Conservation (phyloP, 2,888 invertebrate species). For the Celastrina argiolus region DNA sequence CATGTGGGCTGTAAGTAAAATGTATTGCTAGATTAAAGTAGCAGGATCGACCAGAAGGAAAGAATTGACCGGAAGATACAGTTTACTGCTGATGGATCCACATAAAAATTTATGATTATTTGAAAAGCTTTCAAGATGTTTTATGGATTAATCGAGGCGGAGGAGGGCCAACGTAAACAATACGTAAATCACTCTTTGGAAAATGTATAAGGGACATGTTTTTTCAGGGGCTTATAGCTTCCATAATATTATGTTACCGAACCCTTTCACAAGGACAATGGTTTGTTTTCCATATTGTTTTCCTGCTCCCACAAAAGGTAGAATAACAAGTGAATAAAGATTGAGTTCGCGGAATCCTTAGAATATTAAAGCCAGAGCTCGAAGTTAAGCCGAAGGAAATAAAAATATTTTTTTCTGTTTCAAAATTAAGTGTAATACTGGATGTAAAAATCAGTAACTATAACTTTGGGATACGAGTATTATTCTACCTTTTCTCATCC, state of each 20-base stretch:
- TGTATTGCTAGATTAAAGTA: too few species aligned
- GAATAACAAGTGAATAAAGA: not conserved
- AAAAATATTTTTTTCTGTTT: too few species aligned
- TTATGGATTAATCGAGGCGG: not conserved
- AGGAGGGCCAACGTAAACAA: slow-evolving; percentile 2
- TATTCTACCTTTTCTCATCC: too few species aligned
- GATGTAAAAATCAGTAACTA: too few species aligned
- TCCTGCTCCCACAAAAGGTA: not conserved
- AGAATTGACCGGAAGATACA: too few species aligned
- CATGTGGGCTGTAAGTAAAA: too few species aligned
- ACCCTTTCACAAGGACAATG: slow-evolving; percentile 10
- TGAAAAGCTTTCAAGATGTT: not conserved
- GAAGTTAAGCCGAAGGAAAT: too few species aligned
- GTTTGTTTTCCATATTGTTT: slow-evolving; percentile 6
- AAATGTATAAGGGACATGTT: slow-evolving; percentile 3
- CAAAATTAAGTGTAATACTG: too few species aligned
- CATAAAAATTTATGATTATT: not conserved
- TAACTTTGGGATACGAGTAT: too few species aligned
- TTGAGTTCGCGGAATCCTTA: not conserved
- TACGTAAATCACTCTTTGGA: not conserved
- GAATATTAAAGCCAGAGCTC: too few species aligned
- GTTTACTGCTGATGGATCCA: not conserved
- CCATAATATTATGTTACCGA: slow-evolving; percentile 8
- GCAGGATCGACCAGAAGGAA: too few species aligned
- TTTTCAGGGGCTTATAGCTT: not conserved